Evolutionary conservation across 2,797 vertebrate species (phyloP).

Genomic region (Erpetoichthys calabaricus): DNA sequence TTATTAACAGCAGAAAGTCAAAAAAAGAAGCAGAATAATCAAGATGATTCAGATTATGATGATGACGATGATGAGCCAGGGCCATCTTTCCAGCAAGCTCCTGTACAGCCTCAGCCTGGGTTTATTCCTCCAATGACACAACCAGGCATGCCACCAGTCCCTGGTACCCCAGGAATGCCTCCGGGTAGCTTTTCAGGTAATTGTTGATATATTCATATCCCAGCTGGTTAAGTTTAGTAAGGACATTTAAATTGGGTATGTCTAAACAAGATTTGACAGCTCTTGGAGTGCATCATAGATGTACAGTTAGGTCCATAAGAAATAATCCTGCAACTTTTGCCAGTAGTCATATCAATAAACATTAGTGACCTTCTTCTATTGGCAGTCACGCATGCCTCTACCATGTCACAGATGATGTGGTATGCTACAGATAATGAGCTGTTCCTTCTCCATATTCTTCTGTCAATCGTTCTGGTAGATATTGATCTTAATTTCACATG

Average conservation of each 20-base stretch:
- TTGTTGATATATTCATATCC: background rate
- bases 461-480: too few relatives aligned
- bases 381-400: too few relatives aligned
- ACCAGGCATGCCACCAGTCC: constrained; percentile 71
- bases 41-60: constrained; percentile 86
- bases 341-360: too few relatives aligned
- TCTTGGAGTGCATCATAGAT: background rate
- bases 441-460: too few relatives aligned
- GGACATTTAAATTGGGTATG: background rate
- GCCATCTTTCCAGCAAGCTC: constrained; percentile 69
- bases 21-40: constrained; percentile 76
- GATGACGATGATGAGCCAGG: constrained; percentile 86
- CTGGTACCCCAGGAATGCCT: constrained; percentile 74
- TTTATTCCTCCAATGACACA: constrained; percentile 81
- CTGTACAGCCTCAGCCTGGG: constrained; percentile 67
- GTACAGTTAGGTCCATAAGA: too few relatives aligned
- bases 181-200: constrained; percentile 60
- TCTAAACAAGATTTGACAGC: background rate
- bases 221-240: background rate
- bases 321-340: too few relatives aligned
- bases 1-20: constrained; percentile 59
- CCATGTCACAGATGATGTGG: too few relatives aligned
- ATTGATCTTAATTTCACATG: too few relatives aligned
- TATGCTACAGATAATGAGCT: too few relatives aligned
- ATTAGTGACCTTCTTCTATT: too few relatives aligned